phyloP scores from a whole-genome alignment of 2,888 invertebrate species.

The Andrena hattorfiana region DNA sequence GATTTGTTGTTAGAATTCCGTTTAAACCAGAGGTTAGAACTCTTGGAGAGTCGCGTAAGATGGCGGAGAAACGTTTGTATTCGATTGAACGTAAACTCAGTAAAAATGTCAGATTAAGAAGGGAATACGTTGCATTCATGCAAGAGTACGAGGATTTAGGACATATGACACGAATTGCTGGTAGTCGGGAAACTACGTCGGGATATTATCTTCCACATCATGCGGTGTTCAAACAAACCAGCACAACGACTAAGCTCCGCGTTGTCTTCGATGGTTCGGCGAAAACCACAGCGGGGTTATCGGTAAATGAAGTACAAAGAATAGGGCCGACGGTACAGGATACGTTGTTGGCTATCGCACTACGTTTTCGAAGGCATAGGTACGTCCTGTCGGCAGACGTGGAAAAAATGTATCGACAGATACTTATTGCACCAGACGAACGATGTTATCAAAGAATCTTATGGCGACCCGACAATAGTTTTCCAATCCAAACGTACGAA shows the following conservation, averaged over 20 bases:
- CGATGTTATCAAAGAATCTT: neutral
- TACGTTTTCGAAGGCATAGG: neutral
- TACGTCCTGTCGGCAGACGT: constrained; percentile 4
- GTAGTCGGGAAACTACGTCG: neutral
- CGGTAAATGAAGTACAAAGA: neutral
- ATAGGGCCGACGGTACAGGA: neutral
- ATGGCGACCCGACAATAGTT: neutral
- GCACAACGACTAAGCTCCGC: neutral
- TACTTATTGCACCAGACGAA: neutral
- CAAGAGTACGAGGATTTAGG: neutral
- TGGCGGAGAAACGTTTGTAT: neutral
- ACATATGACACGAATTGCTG: neutral
- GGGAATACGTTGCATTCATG: neutral
- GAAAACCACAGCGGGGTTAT: neutral
- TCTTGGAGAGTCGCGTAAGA: neutral
- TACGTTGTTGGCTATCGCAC: neutral
- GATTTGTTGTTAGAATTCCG: neutral
- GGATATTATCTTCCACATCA: neutral
- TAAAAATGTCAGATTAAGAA: neutral
- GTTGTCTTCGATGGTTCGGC: constrained; percentile 7
- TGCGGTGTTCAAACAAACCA: neutral
- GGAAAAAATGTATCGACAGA: constrained; percentile 9
- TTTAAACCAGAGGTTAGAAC: neutral
- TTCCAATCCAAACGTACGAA: neutral
- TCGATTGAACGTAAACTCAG: neutral